Base-by-base conservation (phyloP, 2,888 invertebrate genomes). In the Lepidocyrtinus sp. region DNA sequence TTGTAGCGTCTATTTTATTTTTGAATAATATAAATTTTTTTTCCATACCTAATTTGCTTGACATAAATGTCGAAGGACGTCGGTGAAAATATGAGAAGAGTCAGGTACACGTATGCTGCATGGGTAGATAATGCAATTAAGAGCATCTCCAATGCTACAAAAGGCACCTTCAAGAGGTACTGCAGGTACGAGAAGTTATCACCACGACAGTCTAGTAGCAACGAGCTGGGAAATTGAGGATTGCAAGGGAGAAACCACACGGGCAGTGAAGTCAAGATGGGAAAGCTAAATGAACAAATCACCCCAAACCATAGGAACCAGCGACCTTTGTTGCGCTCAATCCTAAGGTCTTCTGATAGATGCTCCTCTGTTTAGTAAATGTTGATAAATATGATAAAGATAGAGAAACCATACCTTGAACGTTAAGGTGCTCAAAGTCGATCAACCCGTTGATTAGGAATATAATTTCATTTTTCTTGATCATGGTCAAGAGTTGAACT, bases 221-320 rank as follows among this genome's bases (percentile, higher is more conserved):
- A 24, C 0, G 78, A 78, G n/a, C 78, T 78, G 1, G 78, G 78
- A 46, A 78, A 78, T 55, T 78, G 78, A 1, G 78, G 78, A 63
- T 68, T 78, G 25, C 78, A 78, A 0, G 78, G 78, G 0, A 78
- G 63, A 36, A 78, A 78, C 78, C 78, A 78, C 1, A 78, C 78
- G 9, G 78, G 78, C 1, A 78, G 62, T 1, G 78, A 78, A 9
- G 78, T 78, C 24, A 78, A 45, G 7, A 78, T 61, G 2, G 78
- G 78, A 46, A 78, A 78, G 24, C 78, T 69, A 59, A 78, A 78
- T 1, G 73, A 73, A n/a, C 73, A 78, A 9, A 78, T 73, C 7
- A 78, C 78, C 63, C 78, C 78, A 68, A 78, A 78, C 72, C 73
- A 78, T 17, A 78, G 55, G 22, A 78, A 78, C 78, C 78, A 78